These are phyloP conservation scores for Brevimyrus niger DNA, from an alignment of 2,113 vertebrate genomes.

Conservation along the genomic window DNA sequence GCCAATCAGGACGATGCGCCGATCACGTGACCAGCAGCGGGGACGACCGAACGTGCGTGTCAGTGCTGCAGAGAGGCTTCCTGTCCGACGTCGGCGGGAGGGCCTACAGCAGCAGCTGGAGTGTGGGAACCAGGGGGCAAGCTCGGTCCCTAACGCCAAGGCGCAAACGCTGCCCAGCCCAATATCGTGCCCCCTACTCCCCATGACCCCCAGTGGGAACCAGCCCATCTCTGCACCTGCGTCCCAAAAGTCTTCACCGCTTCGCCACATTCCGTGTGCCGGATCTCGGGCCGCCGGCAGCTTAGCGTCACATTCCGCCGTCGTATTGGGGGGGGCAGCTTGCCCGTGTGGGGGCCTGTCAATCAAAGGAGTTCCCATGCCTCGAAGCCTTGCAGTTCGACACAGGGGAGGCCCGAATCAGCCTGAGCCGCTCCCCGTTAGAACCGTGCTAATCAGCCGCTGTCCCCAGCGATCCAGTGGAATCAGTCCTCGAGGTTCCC, in stretches of 20 bases:
- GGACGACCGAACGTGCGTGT: neutral
- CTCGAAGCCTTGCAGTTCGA: neutral
- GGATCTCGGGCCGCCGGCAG: neutral
- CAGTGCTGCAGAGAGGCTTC: neutral
- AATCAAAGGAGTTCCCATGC: neutral
- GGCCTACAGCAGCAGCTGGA: neutral
- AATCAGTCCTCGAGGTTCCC: neutral
- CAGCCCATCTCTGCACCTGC: neutral
- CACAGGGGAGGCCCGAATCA: neutral
- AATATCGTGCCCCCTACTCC: neutral
- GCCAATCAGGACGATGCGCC: neutral
- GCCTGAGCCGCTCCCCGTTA: neutral
- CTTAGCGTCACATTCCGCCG: neutral
- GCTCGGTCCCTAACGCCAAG: neutral
- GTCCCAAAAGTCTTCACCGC: neutral
- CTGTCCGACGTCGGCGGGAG: neutral
- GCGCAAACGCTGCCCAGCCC: neutral
- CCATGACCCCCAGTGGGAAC: neutral
- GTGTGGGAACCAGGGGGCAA: neutral
- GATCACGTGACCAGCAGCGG: neutral
- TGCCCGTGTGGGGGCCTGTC: neutral
- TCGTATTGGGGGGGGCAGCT: neutral
- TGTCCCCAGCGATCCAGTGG: neutral
- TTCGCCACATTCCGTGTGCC: conserved; percentile 2
- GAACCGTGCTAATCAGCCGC: neutral